Evolutionary conservation across 2,113 vertebrate species (phyloP).

Genomic region (Callocephalon fimbriatum): DNA sequence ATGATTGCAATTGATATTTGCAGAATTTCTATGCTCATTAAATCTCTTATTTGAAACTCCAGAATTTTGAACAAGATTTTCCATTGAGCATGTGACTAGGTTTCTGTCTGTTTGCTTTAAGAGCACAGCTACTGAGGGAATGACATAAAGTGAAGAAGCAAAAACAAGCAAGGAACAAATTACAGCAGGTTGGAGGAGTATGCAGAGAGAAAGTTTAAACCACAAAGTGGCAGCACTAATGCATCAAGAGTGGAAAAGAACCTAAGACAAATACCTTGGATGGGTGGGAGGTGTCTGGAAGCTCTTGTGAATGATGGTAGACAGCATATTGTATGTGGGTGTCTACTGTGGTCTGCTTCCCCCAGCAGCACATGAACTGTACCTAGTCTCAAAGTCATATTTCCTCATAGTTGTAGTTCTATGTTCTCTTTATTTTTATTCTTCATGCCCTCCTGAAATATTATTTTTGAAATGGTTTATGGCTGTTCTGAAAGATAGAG

Average conservation of each 20-base stretch:
- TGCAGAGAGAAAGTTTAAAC: slow-evolving; percentile 8
- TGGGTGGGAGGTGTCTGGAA: slow-evolving; percentile 43
- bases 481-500: not conserved
- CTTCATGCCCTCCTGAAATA: not conserved
- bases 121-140: not conserved
- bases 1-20: not conserved
- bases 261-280: not conserved
- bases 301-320: slow-evolving; percentile 49
- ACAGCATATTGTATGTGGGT: slow-evolving; percentile 49
- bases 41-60: not conserved
- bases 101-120: slow-evolving; percentile 1
- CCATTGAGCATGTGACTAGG: not conserved
- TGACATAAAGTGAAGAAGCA: not conserved
- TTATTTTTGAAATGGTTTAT: not conserved
- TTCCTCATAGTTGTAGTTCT: not conserved
- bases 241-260: not conserved
- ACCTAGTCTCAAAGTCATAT: not conserved
- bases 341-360: slow-evolving; percentile 22
- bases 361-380: not conserved
- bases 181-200: not conserved
- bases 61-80: not conserved
- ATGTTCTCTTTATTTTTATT: not conserved
- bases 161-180: slow-evolving; percentile 18
- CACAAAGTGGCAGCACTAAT: slow-evolving; percentile 43
- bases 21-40: not conserved